phyloP scores from a whole-genome alignment of 2,888 invertebrate species.

The Synergus laeviventris region DNA sequence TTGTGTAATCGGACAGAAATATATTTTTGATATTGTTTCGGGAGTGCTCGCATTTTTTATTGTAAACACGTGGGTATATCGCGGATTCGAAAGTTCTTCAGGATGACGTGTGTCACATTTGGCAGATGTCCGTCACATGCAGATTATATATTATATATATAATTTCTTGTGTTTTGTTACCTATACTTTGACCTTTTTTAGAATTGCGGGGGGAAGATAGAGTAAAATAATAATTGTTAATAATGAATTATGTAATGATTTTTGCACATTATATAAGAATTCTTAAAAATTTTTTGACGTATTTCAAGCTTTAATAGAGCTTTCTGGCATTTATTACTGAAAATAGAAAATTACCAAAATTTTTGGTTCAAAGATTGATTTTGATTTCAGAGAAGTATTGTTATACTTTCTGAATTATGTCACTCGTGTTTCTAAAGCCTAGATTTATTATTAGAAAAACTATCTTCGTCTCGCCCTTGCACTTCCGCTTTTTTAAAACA shows the following conservation, averaged over 20 bases:
- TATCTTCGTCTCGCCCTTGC: not conserved
- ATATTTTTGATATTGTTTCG: slow-evolving; percentile 53
- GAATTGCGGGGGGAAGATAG: too few species aligned
- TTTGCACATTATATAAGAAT: too few species aligned
- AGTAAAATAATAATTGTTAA: too few species aligned
- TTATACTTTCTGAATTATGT: not conserved
- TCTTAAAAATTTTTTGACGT: not conserved
- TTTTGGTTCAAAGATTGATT: too few species aligned
- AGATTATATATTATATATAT: not conserved
- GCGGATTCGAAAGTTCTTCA: not conserved
- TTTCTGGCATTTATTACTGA: too few species aligned
- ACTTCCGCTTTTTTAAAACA: not conserved
- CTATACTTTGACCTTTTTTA: not conserved
- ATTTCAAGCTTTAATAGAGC: too few species aligned
- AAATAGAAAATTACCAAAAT: too few species aligned
- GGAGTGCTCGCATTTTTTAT: not conserved
- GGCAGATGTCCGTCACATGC: slow-evolving; percentile 11
- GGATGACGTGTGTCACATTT: slow-evolving; percentile 49
- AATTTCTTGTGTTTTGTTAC: not conserved
- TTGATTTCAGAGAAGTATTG: too few species aligned
- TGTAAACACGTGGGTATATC: slow-evolving; percentile 41
- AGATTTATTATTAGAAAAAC: not conserved
- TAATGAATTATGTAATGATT: too few species aligned
- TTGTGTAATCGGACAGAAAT: slow-evolving; percentile 62
- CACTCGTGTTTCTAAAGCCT: not conserved